Conservation (phyloP, 2,113 vertebrate genomes). For the Siniperca chuatsi region DNA sequence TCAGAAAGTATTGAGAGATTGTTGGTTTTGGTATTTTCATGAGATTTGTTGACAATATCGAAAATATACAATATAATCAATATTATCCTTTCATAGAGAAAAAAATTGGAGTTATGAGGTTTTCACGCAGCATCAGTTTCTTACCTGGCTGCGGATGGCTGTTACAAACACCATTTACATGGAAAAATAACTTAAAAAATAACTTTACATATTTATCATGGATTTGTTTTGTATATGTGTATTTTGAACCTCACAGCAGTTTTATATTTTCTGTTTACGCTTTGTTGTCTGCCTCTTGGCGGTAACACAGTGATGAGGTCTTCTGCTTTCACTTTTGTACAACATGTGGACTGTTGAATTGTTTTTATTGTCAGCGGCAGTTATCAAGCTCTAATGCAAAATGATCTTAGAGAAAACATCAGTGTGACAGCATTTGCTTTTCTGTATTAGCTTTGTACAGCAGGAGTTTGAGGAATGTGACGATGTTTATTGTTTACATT, state of each 20-base stretch:
- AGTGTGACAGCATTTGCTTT: conserved; percentile 57
- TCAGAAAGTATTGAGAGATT: background rate
- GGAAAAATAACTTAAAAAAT: conserved; percentile 3
- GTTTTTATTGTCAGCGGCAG: conserved; percentile 22
- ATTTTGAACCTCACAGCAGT: conserved; percentile 16
- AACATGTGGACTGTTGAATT: conserved; percentile 39
- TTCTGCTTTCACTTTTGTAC: conserved; percentile 50
- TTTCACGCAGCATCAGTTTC: conserved; percentile 20
- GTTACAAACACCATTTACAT: conserved; percentile 4
- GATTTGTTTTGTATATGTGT: conserved; percentile 49
- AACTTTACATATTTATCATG: conserved; percentile 22
- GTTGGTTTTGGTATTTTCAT: conserved; percentile 18
- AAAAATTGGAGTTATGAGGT: conserved; percentile 30
- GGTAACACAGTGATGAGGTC: conserved; percentile 28
- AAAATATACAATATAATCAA: background rate
- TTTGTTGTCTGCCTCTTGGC: conserved; percentile 23
- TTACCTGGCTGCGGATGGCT: conserved; percentile 5
- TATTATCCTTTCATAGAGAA: background rate
- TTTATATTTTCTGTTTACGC: conserved; percentile 38
- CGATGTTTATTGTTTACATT: conserved; percentile 80
- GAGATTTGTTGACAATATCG: conserved; percentile 9
- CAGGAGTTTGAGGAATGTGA: conserved; percentile 41
- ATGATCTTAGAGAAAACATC: conserved; percentile 39
- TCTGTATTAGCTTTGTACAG: conserved; percentile 51
- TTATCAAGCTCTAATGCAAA: conserved; percentile 51